phyloP scores from a whole-genome alignment of 2,888 invertebrate genomes.

The Caenorhabditis panamensis region DNA sequence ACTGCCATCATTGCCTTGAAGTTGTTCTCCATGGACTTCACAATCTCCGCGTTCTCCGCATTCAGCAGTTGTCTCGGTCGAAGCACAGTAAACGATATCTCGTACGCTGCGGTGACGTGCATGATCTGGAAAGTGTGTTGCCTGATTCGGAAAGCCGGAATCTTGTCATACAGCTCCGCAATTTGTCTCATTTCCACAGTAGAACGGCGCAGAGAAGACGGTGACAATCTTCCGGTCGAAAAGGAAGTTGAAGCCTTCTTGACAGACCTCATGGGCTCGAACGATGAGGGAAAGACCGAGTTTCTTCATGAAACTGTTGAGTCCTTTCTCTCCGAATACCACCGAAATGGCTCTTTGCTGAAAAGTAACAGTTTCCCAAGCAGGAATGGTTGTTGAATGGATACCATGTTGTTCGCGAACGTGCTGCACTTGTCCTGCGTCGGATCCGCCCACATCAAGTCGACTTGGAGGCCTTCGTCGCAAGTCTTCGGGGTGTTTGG shows the following conservation, averaged over 20 bases:
- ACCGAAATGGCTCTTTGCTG: slow-evolving; percentile 70
- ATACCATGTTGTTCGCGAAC: too few relatives aligned
- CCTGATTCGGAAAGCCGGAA: neutral
- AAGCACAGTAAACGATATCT: slow-evolving; percentile 55
- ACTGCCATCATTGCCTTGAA: slow-evolving; percentile 42
- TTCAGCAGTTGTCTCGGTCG: slow-evolving; percentile 51
- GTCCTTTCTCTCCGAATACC: slow-evolving; percentile 70
- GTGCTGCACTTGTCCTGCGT: slow-evolving; percentile 59
- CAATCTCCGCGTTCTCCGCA: slow-evolving; percentile 32
- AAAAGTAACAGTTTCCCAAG: too few relatives aligned
- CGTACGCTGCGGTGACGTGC: slow-evolving; percentile 42
- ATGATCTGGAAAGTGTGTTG: slow-evolving; percentile 33
- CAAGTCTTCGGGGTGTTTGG: slow-evolving; percentile 65
- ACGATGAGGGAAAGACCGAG: slow-evolving; percentile 73
- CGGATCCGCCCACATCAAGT: slow-evolving; percentile 77
- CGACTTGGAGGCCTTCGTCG: slow-evolving; percentile 72
- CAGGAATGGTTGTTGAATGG: too few relatives aligned
- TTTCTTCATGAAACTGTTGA: slow-evolving; percentile 65
- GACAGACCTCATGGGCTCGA: slow-evolving; percentile 75
- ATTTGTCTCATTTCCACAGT: slow-evolving; percentile 76
- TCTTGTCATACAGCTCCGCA: slow-evolving; percentile 68
- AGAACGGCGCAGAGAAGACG: slow-evolving; percentile 79
- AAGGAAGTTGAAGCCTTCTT: slow-evolving; percentile 70
- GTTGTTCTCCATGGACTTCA: slow-evolving; percentile 50
- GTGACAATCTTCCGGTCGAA: slow-evolving; percentile 70